Evolutionary conservation across 2,888 invertebrate species (phyloP), one percentile per base, ranked within the genome.

Genomic region (Auanema sp.): DNA sequence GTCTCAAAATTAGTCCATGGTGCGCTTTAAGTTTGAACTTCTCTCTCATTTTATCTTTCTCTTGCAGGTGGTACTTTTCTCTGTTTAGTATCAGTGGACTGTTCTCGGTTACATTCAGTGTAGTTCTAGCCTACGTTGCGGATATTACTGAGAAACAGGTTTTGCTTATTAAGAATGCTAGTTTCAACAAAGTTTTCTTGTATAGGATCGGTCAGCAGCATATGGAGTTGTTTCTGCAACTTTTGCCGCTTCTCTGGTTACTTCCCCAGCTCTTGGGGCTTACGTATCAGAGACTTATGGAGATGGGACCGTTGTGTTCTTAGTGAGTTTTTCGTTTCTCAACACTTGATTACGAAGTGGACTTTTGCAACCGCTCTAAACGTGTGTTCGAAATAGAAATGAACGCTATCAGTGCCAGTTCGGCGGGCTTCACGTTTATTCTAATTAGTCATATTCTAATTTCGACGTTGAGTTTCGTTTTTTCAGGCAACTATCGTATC

Each of bases 1-100:
- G 98, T 68, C 96, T 99, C 93, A 93, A 92, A 83, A 91, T 98
- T 84, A 97, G 96, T 87, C 94, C 97, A 55, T 97, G 93, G 93
- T 89, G 79, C 84, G 86, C 64, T 51, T 33, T 60, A 52, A n/a
- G n/a, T n/a, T 33, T 6, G 18, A n/a, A 42, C 18, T 16, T 58
- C 14, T 16, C 18, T 59, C 41, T 25, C 33, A 14, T 25, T 33
- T 33, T 33, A 33, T 33, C 33, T 14, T 24, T 23, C 33, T 56
- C 33, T 75, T 76, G 40, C 81, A 89, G 89, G 88, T 96, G 94
- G 94, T 98, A 97, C 87, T 98, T 98, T 87, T 94, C 96, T 65
- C 92, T 97, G 91, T 93, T 97, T 87, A 94, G 94, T 84, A 92
- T 98, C 85, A 95, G 94, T 79, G 98, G 98, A 68, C 91, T 97